Conservation (phyloP, 2,888 invertebrate species). For the Colostygia pectinataria region DNA sequence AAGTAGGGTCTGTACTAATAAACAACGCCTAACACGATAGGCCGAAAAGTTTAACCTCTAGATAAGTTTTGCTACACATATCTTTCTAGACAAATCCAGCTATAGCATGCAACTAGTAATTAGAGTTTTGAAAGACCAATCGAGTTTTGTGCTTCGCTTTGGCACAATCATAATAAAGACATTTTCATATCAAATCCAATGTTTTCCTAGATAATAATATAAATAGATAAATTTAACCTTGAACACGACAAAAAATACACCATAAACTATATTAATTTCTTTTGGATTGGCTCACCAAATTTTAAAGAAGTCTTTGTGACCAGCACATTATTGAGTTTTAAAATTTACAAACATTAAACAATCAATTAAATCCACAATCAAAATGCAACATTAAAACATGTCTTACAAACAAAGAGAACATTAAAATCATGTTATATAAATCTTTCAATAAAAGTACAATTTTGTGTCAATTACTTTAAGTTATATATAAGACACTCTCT, state of each 20-base stretch:
- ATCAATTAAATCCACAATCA: neutral
- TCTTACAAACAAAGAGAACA: neutral
- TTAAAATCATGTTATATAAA: conserved; percentile 4
- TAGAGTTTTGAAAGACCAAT: conserved; percentile 21
- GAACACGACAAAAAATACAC: neutral
- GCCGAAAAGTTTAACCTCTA: conserved; percentile 60
- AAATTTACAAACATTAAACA: conserved; percentile 4
- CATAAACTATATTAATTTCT: neutral
- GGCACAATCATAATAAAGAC: conserved; percentile 12
- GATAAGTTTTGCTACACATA: conserved; percentile 61
- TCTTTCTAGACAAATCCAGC: conserved; percentile 62
- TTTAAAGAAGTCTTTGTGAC: conserved; percentile 54
- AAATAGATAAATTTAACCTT: neutral
- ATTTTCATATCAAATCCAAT: conserved; percentile 11
- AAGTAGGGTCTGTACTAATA: conserved; percentile 1
- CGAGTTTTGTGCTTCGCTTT: neutral
- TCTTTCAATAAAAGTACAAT: conserved; percentile 8
- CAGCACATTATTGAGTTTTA: conserved; percentile 51
- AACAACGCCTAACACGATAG: conserved; percentile 51
- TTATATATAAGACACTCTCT: conserved; percentile 20
- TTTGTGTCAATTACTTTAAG: conserved; percentile 10
- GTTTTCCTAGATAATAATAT: conserved; percentile 10
- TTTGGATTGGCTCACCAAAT: neutral
- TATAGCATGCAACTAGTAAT: conserved; percentile 69
- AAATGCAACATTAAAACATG: conserved; percentile 2